Evolutionary conservation across 92 coral and sea anemone species (phyloP), one percentile per base, ranked within the genome.

Genomic region (Bergia puertoricense): DNA sequence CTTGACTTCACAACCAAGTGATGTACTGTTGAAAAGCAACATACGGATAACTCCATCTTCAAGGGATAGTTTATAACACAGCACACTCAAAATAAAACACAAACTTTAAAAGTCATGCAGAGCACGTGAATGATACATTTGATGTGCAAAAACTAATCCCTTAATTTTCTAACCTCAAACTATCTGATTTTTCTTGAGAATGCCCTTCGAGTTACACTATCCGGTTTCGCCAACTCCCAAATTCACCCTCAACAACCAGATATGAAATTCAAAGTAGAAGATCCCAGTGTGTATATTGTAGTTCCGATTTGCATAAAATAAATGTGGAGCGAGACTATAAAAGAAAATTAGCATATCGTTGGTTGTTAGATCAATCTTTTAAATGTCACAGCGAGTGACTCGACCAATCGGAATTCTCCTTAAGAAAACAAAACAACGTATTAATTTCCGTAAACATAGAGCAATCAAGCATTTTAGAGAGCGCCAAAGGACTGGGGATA

Each of bases 241-340:
- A 22, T 46, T 48, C 51, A 13, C 30, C 4, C 51, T 13, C 62
- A 18, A 71, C 65, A 44, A 56, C 30, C 78, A 69, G 87, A 84
- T 66, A 72, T 72, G 68, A 46, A 82, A 84, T 84, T 84, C 87
- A 84, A 74, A 74, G 79, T n/a, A 40, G 23, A 36, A 42, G 23
- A 37, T 11, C 45, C 65, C 79, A 14, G 38, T 72, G 87, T 84
- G 67, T 45, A 39, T 71, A 44, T 44, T 68, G 57, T 15, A 69
- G 79, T 71, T 69, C 8, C 66, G 82, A 84, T 84, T 84, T 71
- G 87, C 87, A 84, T 84, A 84, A 84, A 84, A 69, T 46, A 69
- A 72, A 71, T 84, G 87, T 71, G 41, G 48, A 84, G 44, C 79
- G 13, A 39, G 69, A 18, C n/a, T 62, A 6, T 39, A 40, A 15